A percentile compares a stretch with the other conserved stretches of the same genome.
Evolutionary conservation across 2,888 invertebrate species (phyloP).

Genomic region (Drosophila paucipuncta): DNA sequence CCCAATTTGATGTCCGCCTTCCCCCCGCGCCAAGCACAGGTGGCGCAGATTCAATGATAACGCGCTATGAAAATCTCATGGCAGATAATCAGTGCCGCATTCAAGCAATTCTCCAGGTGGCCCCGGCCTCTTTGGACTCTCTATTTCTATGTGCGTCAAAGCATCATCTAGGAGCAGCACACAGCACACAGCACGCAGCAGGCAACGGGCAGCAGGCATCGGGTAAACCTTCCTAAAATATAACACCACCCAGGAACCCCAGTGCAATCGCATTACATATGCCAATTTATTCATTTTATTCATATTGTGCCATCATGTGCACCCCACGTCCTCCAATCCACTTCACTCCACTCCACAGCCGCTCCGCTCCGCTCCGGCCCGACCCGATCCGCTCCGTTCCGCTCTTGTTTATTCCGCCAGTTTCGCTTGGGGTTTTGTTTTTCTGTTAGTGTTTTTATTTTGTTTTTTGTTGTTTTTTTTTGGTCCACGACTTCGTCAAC

Average conservation of each 20-base stretch:
- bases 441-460: neutral
- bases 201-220: neutral
- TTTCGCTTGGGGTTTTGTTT: slow-evolving; percentile 6
- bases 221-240: slow-evolving; percentile 4
- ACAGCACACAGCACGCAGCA: neutral
- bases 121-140: slow-evolving; percentile 8
- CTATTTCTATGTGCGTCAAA: slow-evolving; percentile 2
- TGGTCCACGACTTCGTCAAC: slow-evolving; percentile 50
- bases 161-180: slow-evolving; percentile 17
- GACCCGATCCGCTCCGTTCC: neutral
- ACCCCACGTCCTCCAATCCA: neutral
- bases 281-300: slow-evolving; percentile 79
- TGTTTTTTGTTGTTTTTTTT: neutral
- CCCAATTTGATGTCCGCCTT: neutral
- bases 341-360: neutral
- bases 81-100: slow-evolving; percentile 74
- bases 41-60: slow-evolving; percentile 62
- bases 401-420: slow-evolving; percentile 1
- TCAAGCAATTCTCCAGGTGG: slow-evolving; percentile 74
- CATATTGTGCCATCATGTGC: slow-evolving; percentile 67
- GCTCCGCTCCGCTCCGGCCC: neutral
- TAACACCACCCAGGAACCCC: neutral
- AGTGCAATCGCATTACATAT: slow-evolving; percentile 75
- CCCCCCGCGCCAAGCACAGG: slow-evolving; percentile 28
- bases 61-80: slow-evolving; percentile 70